Base-by-base conservation (phyloP, 2,888 invertebrate species). In the Clunio marinus region DNA sequence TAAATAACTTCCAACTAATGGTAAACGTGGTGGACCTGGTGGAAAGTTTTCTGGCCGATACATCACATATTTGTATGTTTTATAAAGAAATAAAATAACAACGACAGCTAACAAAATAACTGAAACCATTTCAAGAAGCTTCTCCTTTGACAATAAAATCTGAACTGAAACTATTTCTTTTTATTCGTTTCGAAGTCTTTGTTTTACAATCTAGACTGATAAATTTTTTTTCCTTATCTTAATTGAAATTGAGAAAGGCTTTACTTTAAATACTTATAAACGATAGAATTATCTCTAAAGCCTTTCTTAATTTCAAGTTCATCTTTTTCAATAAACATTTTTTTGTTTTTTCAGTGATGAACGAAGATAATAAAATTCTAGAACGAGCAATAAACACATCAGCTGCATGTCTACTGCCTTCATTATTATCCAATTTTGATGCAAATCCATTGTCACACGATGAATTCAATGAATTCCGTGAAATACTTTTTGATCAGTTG, bases 1-100 rank as follows among this genome's bases (percentile, higher is more conserved):
- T 76, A 83, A 82, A 71, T 86, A 87, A 27, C 83, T 83, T 1
- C 87, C 86, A 72, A 84, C 84, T 17, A 86, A 62, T 1, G 87
- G 87, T 46, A 87, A 74, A 22, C 82, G 81, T 0, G 84, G 83
- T 1, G 86, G 84, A 46, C 86, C 85, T 71, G 86, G 86, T 4
- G 86, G 86, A 72, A 82, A 83, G 69, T 83, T 83, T 1, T 76
- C 73, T 0, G 82, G 81, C 71, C 77, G 79, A 37, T 76, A 77
- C 45, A 77, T 78, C 0, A 81, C 81, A 74, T 76, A 79, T 70
- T 74, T 73, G 69, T 76, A 78, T 0, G 73, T 73, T 7, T 72
- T 71, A 76, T 80, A 80, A 70, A 80, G 75, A 70, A 78, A 78
- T 22, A 75, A 72, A 51, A 75, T 73, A 35, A 77, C 72, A 70